Percentiles rank a stretch among this genome's conserved stretches.
phyloP scores from a whole-genome alignment of 1,140 invertebrate species.

The Eupeodes corollae region DNA sequence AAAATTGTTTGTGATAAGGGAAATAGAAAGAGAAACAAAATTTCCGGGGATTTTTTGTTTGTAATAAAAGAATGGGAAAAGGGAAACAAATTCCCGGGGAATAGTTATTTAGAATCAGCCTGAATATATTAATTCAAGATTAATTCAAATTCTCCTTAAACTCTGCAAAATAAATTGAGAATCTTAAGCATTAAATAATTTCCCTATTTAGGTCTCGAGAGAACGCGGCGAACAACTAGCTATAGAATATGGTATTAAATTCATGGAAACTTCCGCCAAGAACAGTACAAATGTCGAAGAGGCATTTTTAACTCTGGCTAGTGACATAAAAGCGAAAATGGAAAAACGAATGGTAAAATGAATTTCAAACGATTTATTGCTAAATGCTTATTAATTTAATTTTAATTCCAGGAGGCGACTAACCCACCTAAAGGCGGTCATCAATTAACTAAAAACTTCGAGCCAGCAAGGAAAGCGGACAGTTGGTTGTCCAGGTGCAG shows the following conservation, averaged over 20 bases:
- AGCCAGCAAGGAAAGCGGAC: slow-evolving; percentile 57
- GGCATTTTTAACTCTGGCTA: slow-evolving; percentile 84
- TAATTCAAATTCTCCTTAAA: no score
- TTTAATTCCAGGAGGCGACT: slow-evolving; percentile 53
- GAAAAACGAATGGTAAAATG: slow-evolving; percentile 83
- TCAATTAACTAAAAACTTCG: slow-evolving; percentile 50
- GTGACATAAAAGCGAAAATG: slow-evolving; percentile 90
- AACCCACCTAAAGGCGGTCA: slow-evolving; percentile 67
- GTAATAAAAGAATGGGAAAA: no score
- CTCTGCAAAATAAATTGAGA: no score
- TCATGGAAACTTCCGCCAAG: slow-evolving; percentile 89
- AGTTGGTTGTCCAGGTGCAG: slow-evolving; percentile 61
- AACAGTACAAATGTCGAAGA: slow-evolving; percentile 84
- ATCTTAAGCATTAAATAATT: no score
- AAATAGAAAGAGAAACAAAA: no score
- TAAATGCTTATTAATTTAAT: slow-evolving; percentile 7
- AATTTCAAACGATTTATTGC: slow-evolving; percentile 7
- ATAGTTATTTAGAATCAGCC: no score
- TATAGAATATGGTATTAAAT: slow-evolving; percentile 84
- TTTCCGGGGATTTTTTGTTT: no score
- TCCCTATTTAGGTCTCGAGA: slow-evolving; percentile 52
- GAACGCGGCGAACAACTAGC: slow-evolving; percentile 64
- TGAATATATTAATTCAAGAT: no score
- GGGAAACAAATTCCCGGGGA: no score
- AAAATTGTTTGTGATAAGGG: no score